Evolutionary conservation across 2,888 invertebrate genomes (phyloP).

Genomic region (Acleris literana): DNA sequence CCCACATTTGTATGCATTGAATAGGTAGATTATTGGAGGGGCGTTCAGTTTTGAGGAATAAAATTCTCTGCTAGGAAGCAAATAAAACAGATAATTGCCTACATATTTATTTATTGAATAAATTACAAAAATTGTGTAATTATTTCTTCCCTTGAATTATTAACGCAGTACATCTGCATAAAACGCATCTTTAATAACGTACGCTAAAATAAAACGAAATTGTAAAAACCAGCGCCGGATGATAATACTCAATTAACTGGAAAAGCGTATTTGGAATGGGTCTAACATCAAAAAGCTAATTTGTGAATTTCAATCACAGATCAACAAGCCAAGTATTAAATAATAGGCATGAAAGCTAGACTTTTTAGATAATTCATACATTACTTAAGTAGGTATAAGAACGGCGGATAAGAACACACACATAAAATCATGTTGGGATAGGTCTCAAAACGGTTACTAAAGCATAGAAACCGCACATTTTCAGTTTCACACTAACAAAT

Average conservation of each 20-base stretch:
- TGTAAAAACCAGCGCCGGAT: slow-evolving; percentile 46
- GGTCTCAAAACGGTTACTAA: not conserved
- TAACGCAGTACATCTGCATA: slow-evolving; percentile 64
- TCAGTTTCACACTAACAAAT: not conserved
- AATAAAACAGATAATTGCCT: slow-evolving; percentile 59
- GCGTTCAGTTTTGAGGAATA: too few relatives aligned
- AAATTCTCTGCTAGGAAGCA: not conserved
- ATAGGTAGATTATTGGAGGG: too few relatives aligned
- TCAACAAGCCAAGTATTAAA: slow-evolving; percentile 31
- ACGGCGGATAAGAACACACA: slow-evolving; percentile 22
- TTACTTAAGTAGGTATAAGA: slow-evolving; percentile 31
- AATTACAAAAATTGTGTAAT: slow-evolving; percentile 74
- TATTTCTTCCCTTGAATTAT: slow-evolving; percentile 52
- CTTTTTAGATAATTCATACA: slow-evolving; percentile 28
- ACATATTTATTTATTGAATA: slow-evolving; percentile 77
- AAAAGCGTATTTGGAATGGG: slow-evolving; percentile 65
- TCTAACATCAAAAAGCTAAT: slow-evolving; percentile 44
- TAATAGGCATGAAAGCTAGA: slow-evolving; percentile 29
- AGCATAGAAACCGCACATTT: not conserved
- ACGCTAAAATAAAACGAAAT: slow-evolving; percentile 59
- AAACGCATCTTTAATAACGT: slow-evolving; percentile 54
- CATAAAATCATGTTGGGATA: slow-evolving; percentile 23
- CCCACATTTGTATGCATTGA: too few relatives aligned
- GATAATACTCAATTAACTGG: slow-evolving; percentile 14
- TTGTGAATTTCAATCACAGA: slow-evolving; percentile 36